phyloP scores from a whole-genome alignment of 2,797 vertebrate species.

The Cyclopterus lumpus region DNA sequence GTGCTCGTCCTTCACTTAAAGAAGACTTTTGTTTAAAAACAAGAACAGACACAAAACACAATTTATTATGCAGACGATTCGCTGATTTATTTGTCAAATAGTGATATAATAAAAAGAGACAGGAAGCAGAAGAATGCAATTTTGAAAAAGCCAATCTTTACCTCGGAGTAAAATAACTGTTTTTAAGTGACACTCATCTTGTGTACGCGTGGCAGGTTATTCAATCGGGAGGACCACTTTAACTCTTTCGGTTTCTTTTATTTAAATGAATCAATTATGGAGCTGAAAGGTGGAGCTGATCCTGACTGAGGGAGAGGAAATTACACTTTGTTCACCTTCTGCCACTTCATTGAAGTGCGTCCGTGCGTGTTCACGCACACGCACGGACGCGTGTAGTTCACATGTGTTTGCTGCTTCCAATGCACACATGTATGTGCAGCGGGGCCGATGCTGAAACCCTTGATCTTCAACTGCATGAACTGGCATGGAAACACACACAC shows the following conservation, averaged over 20 bases:
- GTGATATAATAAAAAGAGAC: not conserved
- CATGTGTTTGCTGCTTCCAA: constrained; percentile 43
- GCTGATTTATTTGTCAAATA: not conserved
- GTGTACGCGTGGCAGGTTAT: not conserved
- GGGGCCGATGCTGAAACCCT: constrained; percentile 37
- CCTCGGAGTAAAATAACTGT: not conserved
- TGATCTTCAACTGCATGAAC: constrained; percentile 51
- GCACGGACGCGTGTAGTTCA: constrained; percentile 6
- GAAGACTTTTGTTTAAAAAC: too few relatives aligned
- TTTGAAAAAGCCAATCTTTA: not conserved
- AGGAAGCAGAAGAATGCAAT: not conserved
- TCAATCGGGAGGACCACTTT: not conserved
- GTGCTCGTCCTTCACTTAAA: too few relatives aligned
- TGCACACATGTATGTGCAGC: constrained; percentile 37
- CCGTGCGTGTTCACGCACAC: not conserved
- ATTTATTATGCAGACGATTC: not conserved
- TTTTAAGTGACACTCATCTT: too few relatives aligned
- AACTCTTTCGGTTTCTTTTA: not conserved
- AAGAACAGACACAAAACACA: not conserved
- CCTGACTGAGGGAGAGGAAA: not conserved
- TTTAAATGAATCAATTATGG: not conserved
- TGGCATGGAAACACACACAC: constrained; percentile 55
- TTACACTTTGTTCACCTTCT: not conserved
- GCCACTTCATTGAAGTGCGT: not conserved
- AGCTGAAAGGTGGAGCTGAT: not conserved